Evolutionary conservation across 2,888 invertebrate species (phyloP).

Genomic region (Trissolcus brochymenae): DNA sequence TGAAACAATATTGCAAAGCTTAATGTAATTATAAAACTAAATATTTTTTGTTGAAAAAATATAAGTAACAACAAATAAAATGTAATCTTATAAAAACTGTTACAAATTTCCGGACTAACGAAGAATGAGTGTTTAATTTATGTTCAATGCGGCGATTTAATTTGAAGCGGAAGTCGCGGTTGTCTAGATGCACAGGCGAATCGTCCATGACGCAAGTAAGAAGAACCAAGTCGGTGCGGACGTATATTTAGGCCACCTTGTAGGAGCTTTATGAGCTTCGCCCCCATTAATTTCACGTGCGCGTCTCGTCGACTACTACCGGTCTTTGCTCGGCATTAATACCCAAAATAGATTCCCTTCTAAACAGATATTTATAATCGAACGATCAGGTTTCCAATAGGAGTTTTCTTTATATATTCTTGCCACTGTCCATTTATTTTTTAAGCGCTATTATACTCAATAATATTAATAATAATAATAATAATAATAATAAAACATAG

Average conservation of each 20-base stretch:
- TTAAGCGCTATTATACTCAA: not conserved
- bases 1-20: too few relatives aligned
- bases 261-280: conserved; percentile 67
- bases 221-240: conserved; percentile 54
- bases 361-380: conserved; percentile 65
- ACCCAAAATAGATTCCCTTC: conserved; percentile 65
- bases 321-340: conserved; percentile 63
- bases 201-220: not conserved
- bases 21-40: too few relatives aligned
- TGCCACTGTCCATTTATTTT: not conserved
- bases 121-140: conserved; percentile 15
- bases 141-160: conserved; percentile 29
- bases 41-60: too few relatives aligned
- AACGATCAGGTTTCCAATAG: conserved; percentile 62
- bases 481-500: too few relatives aligned
- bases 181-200: conserved; percentile 53
- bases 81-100: not conserved
- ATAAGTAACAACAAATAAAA: too few relatives aligned
- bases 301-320: conserved; percentile 57
- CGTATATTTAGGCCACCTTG: conserved; percentile 70
- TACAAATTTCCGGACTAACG: not conserved
- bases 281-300: conserved; percentile 65
- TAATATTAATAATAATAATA: not conserved
- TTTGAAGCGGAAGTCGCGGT: conserved; percentile 63
- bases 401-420: conserved; percentile 48